Conservation (phyloP, 2,113 vertebrate genomes). For the Pionites leucogaster region DNA sequence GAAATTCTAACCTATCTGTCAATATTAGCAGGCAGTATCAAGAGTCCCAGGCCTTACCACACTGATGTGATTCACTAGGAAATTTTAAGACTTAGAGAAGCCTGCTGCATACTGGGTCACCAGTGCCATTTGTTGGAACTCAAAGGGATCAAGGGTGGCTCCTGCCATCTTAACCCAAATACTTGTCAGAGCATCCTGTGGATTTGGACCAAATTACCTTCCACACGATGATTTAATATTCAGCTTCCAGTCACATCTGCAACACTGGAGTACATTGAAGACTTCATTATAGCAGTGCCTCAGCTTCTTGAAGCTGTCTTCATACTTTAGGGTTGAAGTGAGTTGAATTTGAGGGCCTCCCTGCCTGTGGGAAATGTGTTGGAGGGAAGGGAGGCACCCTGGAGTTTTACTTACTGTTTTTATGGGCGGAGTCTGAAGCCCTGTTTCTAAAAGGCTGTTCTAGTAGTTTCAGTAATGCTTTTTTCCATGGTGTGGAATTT, state of each 20-base stretch:
- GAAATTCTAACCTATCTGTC: not conserved
- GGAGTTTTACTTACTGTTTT: not conserved
- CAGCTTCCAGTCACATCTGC: not conserved
- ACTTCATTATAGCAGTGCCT: not conserved
- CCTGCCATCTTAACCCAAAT: not conserved
- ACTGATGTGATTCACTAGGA: not conserved
- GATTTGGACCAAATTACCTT: not conserved
- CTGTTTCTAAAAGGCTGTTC: not conserved
- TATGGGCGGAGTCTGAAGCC: not conserved
- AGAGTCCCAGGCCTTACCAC: not conserved
- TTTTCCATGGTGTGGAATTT: not conserved
- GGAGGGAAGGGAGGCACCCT: not conserved
- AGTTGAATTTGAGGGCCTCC: not conserved
- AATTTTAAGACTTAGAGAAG: not conserved
- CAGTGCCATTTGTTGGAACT: not conserved
- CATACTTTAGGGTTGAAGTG: fast-evolving
- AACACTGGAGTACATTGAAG: not conserved
- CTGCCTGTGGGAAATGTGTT: not conserved
- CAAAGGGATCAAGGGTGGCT: not conserved
- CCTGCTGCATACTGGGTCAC: not conserved
- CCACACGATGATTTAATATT: fast-evolving
- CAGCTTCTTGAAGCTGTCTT: not conserved
- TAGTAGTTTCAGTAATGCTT: not conserved
- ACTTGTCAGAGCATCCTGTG: not conserved
- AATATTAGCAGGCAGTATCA: not conserved